phyloP scores from a whole-genome alignment of 2,888 invertebrate species.

The Papilio protenor region DNA sequence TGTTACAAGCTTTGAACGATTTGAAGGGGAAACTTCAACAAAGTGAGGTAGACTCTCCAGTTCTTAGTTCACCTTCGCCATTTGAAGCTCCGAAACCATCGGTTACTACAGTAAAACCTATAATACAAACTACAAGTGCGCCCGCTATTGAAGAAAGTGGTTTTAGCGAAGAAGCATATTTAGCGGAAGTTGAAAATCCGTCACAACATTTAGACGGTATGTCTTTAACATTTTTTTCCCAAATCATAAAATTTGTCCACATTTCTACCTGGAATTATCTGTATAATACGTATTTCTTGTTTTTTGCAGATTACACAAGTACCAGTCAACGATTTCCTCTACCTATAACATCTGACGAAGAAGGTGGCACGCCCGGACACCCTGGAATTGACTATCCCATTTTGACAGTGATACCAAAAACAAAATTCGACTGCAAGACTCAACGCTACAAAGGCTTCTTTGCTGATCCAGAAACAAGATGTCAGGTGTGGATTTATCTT shows the following conservation, averaged over 20 bases:
- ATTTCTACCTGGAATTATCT: not conserved
- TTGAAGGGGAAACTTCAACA: conserved; percentile 82
- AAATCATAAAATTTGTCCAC: not conserved
- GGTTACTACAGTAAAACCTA: conserved; percentile 58
- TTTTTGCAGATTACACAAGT: conserved; percentile 60
- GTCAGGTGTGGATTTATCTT: conserved; percentile 85
- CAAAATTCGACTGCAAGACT: conserved; percentile 91
- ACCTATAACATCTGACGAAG: conserved; percentile 77
- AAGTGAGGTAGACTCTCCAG: conserved; percentile 67
- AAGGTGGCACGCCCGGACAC: conserved; percentile 85
- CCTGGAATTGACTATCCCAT: conserved; percentile 93
- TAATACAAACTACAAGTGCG: conserved; percentile 58
- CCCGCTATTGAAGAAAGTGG: conserved; percentile 56
- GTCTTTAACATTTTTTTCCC: conserved; percentile 40
- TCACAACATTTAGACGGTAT: conserved; percentile 78
- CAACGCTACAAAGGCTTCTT: conserved; percentile 96
- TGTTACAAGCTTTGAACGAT: conserved; percentile 89
- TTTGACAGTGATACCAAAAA: conserved; percentile 89
- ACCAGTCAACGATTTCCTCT: conserved; percentile 74
- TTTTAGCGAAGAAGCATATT: conserved; percentile 68
- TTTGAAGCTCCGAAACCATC: conserved; percentile 60
- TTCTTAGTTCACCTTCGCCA: conserved; percentile 71
- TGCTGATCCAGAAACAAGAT: conserved; percentile 93
- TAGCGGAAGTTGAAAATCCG: conserved; percentile 70
- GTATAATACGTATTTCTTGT: not conserved